Evolutionary conservation across 2,113 vertebrate genomes (phyloP), one percentile per base, ranked within the genome.

Genomic region (Podocnemis expansa): DNA sequence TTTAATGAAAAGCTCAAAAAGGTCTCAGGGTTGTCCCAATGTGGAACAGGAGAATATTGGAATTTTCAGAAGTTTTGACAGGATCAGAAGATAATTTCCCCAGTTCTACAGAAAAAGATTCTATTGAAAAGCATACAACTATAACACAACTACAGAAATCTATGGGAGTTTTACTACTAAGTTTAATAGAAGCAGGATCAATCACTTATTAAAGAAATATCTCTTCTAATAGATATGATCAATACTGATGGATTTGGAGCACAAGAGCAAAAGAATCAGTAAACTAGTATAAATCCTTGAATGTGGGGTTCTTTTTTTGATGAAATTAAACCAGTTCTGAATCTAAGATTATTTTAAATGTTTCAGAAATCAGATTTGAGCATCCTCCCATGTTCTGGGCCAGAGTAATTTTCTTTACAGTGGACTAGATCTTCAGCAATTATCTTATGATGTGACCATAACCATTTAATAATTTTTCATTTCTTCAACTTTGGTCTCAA

Each of bases 391-490:
- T 9, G 38, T 22, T 70, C 19, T 70, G 34, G 17, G n/a, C 67
- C 34, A 70, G 19, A n/a, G 16, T 70, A 31, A 38, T 70, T 70
- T 38, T 38, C 34, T 21, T 70, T 38, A 38, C 8, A 70, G 9
- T 38, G 2, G n/a, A 38, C 34, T 70, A 70, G 34, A 70, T 14
- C 63, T 21, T 17, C 19, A 38, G n/a, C n/a, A 70, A 19, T 91
- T 87, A 55, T 63, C 55, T 52, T 85, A 31, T 34, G 60, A 67
- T 67, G 11, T 13, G 14, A 55, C 4, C 38, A 83, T 85, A 85
- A 91, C 92, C 91, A 79, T 17, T 67, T n/a, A 34, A 93, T 90
- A 89, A n/a, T 86, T 84, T 24, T 94, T 45, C 52, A n/a, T 88
- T 92, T 89, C 24, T 87, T 90, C 34, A 79, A 91, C 79, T 45